These are phyloP conservation scores for Psophia crepitans DNA, from an alignment of 2,113 vertebrate species.

Conservation along the genomic window DNA sequence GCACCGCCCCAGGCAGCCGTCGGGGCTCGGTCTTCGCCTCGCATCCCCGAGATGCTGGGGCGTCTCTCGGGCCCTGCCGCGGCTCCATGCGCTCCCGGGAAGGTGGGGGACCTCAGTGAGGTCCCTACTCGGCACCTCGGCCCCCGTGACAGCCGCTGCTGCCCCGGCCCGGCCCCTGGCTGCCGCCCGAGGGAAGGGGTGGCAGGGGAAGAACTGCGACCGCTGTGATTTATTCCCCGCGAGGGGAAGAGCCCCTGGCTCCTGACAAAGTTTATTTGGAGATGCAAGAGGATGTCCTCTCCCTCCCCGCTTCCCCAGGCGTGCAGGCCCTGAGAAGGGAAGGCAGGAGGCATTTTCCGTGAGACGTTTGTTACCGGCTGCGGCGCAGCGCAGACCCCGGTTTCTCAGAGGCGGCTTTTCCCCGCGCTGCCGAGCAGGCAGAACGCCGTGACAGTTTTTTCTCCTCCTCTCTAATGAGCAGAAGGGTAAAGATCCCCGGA, in stretches of 20 bases:
- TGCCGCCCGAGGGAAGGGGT: background rate
- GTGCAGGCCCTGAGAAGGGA: background rate
- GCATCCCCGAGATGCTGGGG: rapidly evolving
- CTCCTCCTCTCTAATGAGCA: background rate
- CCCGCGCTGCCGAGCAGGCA: background rate
- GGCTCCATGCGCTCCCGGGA: background rate
- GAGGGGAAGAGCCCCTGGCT: background rate
- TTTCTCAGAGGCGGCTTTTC: background rate
- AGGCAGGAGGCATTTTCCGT: background rate
- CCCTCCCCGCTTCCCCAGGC: background rate
- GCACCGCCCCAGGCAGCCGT: background rate
- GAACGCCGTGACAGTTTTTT: background rate
- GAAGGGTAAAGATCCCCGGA: background rate
- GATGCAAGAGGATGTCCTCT: background rate
- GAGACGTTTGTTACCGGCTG: background rate
- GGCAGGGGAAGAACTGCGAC: rapidly evolving
- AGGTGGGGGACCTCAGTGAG: rapidly evolving
- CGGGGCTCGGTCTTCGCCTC: background rate
- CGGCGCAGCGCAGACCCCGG: background rate
- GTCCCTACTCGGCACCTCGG: background rate
- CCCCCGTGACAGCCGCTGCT: background rate
- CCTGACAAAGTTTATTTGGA: background rate
- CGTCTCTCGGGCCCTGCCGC: background rate
- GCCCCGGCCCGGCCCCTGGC: background rate
- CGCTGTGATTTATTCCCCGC: background rate